Base-by-base conservation (phyloP, 2,888 invertebrate species). In the Artemia sinica region DNA sequence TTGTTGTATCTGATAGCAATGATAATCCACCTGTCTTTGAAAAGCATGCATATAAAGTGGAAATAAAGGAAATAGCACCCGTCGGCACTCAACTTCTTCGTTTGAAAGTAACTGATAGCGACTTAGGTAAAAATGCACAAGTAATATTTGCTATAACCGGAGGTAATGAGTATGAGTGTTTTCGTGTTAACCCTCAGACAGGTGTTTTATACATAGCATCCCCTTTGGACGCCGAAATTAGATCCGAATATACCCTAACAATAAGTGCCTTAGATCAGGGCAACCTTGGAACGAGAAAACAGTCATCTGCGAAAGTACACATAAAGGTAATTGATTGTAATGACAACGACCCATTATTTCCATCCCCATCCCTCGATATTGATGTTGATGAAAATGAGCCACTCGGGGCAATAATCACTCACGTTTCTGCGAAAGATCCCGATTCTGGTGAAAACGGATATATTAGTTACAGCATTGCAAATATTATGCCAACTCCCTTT, bases 401-500 rank as follows among this genome's bases (percentile, higher is more conserved):
- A 0, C 84, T 88, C 9, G 93, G 93, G 2, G 86, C 87, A 2
- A 84, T 86, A 11, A 90, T 96, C 1, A 86, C 88, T 12, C 88
- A 86, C 72, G 87, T 95, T 7, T 82, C 84, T 65, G 96, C 95
- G 0, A 85, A 85, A 71, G 96, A 97, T 78, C 85, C 83, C 14
- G 96, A 97, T 78, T 86, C 88, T 1, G 94, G 92, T 0, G 94
- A 95, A 76, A 96, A 94, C 79, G 92, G 93, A 1, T 91, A 91
- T 79, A 87, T 97, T 73, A 94, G 92, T 0, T 96, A 94, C 80
- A 88, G 91, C 74, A 88, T 95, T 73, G 91, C 90, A 68, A 94
- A 94, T 78, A 80, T 90, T 69, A 87, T 89, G 75, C 86, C 88
- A 69, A 88, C 91, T 14, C 96, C 95, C n/a, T 96, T 96, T 78